A percentile compares a stretch with the other conserved stretches of the same genome.
Conservation (phyloP, 2,797 vertebrate species). For the Euthynnus affinis region DNA sequence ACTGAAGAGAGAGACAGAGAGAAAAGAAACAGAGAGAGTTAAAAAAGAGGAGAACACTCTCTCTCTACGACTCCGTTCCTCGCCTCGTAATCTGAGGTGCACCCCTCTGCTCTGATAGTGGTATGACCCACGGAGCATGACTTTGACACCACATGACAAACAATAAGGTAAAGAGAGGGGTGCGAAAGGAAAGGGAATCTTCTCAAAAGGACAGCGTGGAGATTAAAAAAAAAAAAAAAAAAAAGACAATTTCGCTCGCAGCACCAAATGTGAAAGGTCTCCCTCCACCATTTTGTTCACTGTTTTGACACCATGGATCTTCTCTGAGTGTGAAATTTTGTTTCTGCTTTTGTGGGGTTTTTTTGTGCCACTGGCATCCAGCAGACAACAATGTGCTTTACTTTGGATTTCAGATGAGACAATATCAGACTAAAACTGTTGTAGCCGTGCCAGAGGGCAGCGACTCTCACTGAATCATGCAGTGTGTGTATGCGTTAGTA, state of each 20-base stretch:
- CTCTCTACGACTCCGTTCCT: constrained; percentile 55
- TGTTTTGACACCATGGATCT: constrained; percentile 58
- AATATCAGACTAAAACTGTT: constrained; percentile 52
- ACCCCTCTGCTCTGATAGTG: constrained; percentile 57
- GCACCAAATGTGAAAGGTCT: constrained; percentile 71
- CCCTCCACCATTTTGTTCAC: constrained; percentile 62
- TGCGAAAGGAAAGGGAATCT: constrained; percentile 54
- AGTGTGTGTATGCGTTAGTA: constrained; percentile 42
- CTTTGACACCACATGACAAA: constrained; percentile 61
- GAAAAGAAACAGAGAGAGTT: constrained; percentile 59
- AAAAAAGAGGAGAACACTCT: constrained; percentile 46
- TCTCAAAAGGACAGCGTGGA: constrained; percentile 53
- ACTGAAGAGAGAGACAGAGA: constrained; percentile 73
- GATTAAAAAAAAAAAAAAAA: constrained; percentile 19
- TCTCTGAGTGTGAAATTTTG: constrained; percentile 67
- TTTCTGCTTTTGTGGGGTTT: constrained; percentile 61
- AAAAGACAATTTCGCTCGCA: constrained; percentile 59
- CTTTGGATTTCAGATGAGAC: constrained; percentile 65
- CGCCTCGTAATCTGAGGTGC: constrained; percentile 54
- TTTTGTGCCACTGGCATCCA: constrained; percentile 69
- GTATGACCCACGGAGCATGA: constrained; percentile 50
- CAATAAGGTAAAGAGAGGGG: constrained; percentile 45
- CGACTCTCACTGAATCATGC: constrained; percentile 64
- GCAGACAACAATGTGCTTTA: constrained; percentile 74
- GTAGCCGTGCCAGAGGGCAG: constrained; percentile 66